A percentile compares a stretch with the other conserved stretches of the same genome.
phyloP scores from a whole-genome alignment of 2,113 vertebrate species.

The Spea multiplicata region DNA sequence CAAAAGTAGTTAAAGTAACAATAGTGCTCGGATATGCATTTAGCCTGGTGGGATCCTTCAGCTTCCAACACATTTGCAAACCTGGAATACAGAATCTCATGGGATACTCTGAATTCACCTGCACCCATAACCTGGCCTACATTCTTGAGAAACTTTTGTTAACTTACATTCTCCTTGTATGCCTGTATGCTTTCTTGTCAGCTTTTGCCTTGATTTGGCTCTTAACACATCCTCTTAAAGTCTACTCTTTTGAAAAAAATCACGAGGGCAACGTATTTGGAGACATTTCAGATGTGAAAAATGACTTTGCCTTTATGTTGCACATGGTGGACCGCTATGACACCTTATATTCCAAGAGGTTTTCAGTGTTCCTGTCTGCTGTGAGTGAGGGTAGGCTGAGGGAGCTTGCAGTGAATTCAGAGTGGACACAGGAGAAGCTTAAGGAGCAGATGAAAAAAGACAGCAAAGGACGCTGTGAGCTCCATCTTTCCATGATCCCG shows the following conservation, averaged over 20 bases:
- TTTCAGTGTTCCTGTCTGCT: constrained; percentile 76
- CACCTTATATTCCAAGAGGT: constrained; percentile 68
- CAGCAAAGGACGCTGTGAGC: constrained; percentile 54
- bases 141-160: constrained; percentile 69
- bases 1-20: constrained; percentile 65
- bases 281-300: constrained; percentile 69
- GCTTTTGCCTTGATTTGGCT: constrained; percentile 73
- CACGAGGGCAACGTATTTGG: constrained; percentile 58
- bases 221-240: constrained; percentile 64
- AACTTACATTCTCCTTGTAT: constrained; percentile 67
- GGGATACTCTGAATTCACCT: constrained; percentile 69
- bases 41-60: constrained; percentile 66
- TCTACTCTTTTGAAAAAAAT: constrained; percentile 69
- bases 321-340: constrained; percentile 80
- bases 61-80: constrained; percentile 67
- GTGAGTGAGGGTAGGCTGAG: constrained; percentile 67
- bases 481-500: constrained; percentile 70
- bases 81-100: constrained; percentile 59
- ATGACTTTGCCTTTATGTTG: constrained; percentile 77
- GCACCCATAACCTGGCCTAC: constrained; percentile 73
- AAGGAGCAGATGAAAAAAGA: constrained; percentile 56
- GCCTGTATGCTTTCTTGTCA: constrained; percentile 66
- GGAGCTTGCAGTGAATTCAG: constrained; percentile 64
- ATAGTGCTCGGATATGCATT: constrained; percentile 70
- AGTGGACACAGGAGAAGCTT: constrained; percentile 64